These are phyloP conservation scores for Sternotherus odoratus DNA, from an alignment of 2,797 vertebrate genomes.

Conservation along the genomic window DNA sequence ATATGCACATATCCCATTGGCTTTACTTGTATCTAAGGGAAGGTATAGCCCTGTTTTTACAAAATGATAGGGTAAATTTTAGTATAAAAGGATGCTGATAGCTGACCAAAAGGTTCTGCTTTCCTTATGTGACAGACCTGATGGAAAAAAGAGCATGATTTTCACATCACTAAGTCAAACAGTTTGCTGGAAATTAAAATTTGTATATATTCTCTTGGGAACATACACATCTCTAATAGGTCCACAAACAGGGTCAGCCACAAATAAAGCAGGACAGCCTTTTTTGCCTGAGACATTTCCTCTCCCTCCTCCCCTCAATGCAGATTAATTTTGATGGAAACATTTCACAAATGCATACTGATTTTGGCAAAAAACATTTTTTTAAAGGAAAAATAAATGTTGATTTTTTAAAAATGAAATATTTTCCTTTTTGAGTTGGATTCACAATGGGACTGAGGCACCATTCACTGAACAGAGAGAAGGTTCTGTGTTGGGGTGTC, in stretches of 20 bases:
- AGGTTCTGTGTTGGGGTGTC: background rate
- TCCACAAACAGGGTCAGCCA: background rate
- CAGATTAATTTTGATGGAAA: background rate
- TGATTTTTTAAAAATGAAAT: background rate
- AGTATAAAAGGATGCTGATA: background rate
- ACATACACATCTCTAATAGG: background rate
- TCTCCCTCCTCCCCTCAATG: background rate
- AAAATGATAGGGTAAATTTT: background rate
- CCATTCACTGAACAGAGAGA: background rate
- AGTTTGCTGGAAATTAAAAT: background rate
- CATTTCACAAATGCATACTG: background rate
- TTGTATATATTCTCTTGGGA: background rate
- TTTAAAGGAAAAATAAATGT: background rate
- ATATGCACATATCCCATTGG: background rate
- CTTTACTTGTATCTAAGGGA: background rate
- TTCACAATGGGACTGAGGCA: background rate
- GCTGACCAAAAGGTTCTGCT: background rate
- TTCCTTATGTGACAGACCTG: background rate
- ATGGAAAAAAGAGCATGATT: background rate
- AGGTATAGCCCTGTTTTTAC: background rate
- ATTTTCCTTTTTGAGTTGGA: background rate
- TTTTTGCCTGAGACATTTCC: background rate
- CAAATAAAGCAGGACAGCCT: background rate
- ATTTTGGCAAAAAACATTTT: background rate
- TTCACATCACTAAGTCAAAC: background rate